phyloP scores from a whole-genome alignment of 2,113 vertebrate genomes.

The Anseranas semipalmata region DNA sequence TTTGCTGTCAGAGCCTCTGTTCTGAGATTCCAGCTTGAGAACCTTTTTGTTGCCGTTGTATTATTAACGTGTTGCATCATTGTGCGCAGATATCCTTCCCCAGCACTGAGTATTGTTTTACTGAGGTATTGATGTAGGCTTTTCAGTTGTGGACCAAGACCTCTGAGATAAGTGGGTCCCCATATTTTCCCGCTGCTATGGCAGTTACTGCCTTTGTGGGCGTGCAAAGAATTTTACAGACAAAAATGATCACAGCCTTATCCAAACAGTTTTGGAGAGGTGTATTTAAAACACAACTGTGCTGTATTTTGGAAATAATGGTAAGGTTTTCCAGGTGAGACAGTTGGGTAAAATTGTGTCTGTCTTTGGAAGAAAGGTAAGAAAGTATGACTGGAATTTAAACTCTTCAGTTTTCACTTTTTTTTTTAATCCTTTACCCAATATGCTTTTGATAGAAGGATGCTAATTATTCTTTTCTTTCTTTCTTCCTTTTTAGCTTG shows the following conservation, averaged over 20 bases:
- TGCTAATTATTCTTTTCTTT: background rate
- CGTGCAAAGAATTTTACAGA: background rate
- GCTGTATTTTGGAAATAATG: background rate
- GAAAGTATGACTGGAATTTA: background rate
- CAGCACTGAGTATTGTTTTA: background rate
- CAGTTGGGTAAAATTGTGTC: background rate
- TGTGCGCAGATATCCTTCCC: background rate
- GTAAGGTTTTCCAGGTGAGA: background rate
- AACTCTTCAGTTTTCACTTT: background rate
- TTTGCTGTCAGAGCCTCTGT: background rate
- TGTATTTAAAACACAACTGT: background rate
- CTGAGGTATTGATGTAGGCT: background rate
- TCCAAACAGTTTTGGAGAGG: background rate
- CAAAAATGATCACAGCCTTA: background rate
- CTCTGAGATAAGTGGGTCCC: background rate
- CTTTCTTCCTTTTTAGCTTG: conserved; percentile 81
- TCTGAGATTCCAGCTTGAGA: background rate
- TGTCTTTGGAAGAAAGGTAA: background rate
- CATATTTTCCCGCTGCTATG: background rate
- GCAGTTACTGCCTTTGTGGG: background rate
- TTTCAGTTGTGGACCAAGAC: background rate
- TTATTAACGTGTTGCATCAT: background rate
- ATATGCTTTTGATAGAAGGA: background rate
- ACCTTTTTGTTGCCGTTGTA: background rate
- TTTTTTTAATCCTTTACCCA: background rate